Evolutionary conservation across 1,140 invertebrate species (phyloP).

Genomic region (Antheraea mylitta): DNA sequence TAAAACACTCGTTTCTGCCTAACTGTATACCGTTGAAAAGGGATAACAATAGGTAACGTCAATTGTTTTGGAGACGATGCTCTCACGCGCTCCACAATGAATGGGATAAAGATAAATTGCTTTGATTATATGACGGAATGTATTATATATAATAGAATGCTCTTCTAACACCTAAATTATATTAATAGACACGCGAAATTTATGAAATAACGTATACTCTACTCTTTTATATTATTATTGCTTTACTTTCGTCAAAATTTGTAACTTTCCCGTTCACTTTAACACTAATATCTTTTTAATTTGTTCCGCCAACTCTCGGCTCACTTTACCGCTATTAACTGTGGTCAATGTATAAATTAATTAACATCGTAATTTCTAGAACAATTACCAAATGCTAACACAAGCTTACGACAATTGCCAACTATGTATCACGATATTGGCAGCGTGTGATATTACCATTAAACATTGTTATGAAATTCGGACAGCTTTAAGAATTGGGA

Average conservation of each 20-base stretch:
- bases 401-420: constrained; percentile 7
- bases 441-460: constrained; percentile 21
- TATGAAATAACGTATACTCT: not conserved
- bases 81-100: constrained; percentile 31
- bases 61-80: constrained; percentile 30
- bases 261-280: constrained; percentile 13
- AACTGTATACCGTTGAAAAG: constrained; percentile 13
- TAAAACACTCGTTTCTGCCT: constrained; percentile 25
- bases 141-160: not conserved
- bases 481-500: constrained; percentile 26
- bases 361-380: constrained; percentile 18
- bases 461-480: constrained; percentile 23
- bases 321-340: constrained; percentile 1
- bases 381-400: constrained; percentile 20
- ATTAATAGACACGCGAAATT: not conserved
- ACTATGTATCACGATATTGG: constrained; percentile 13
- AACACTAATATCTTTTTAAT: constrained; percentile 11
- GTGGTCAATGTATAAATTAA: constrained; percentile 13
- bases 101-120: constrained; percentile 39
- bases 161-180: not conserved
- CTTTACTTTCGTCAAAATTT: constrained; percentile 11
- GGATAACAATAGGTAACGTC: constrained; percentile 18
- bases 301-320: constrained; percentile 12
- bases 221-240: not conserved
- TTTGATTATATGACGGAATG: constrained; percentile 31